These are phyloP conservation scores for Intellagama lesueurii DNA, from an alignment of 2,797 vertebrate species.

Conservation along the genomic window DNA sequence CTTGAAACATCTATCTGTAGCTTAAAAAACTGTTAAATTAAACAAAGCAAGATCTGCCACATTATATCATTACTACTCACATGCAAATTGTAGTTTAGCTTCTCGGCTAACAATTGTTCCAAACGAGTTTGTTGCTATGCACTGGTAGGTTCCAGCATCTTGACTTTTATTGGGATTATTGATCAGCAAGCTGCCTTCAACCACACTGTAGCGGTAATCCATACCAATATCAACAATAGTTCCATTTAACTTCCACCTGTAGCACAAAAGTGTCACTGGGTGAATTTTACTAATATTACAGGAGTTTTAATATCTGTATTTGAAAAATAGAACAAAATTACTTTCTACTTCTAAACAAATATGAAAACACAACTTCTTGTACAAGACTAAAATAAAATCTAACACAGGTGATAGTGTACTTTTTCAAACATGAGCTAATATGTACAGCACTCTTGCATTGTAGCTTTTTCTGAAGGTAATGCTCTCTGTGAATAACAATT, in stretches of 20 bases:
- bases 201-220: slow-evolving; percentile 91
- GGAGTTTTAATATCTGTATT: slow-evolving; percentile 7
- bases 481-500: slow-evolving; percentile 50
- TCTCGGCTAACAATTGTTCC: slow-evolving; percentile 94
- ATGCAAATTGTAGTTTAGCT: slow-evolving; percentile 94
- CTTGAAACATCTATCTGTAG: neutral
- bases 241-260: slow-evolving; percentile 95
- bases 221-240: slow-evolving; percentile 85
- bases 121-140: slow-evolving; percentile 92
- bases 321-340: slow-evolving; percentile 7
- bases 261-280: slow-evolving; percentile 66
- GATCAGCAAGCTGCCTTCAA: slow-evolving; percentile 94
- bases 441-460: slow-evolving; percentile 24
- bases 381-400: slow-evolving; percentile 6
- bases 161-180: slow-evolving; percentile 90
- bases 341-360: neutral
- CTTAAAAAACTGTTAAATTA: fast-evolving
- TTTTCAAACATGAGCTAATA: slow-evolving; percentile 44
- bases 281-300: slow-evolving; percentile 55
- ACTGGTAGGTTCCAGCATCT: slow-evolving; percentile 93
- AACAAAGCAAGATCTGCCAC: neutral
- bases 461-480: neutral
- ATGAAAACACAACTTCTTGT: slow-evolving; percentile 34
- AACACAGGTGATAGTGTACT: slow-evolving; percentile 15
- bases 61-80: slow-evolving; percentile 81